Evolutionary conservation across 2,113 vertebrate species (phyloP), one percentile per base, ranked within the genome.

Genomic region (Ochotona princeps): DNA sequence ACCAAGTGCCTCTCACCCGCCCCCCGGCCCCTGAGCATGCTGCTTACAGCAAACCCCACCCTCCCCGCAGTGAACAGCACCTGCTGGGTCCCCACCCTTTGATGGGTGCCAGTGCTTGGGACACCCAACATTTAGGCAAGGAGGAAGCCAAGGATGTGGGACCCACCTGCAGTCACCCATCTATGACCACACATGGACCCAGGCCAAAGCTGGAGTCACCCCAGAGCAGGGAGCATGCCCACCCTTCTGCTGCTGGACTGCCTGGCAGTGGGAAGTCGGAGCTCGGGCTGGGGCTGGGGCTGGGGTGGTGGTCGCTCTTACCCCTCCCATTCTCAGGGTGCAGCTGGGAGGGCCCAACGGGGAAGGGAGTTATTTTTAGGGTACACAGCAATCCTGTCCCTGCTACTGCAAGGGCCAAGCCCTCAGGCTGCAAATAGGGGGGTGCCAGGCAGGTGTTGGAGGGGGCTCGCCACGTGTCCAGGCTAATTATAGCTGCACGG

Each of bases 401-500:
- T 0, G 3, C 17, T 6, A 66, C 72, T 30, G 18, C 9, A 17
- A 86, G 96, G 26, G 66, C 51, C 8, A 2, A n/a, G 63, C 70
- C 17, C 9, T 26, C 18, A 18, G 38, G 49, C 25, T 69, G 85
- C 54, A 70, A 30, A 7, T 25, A 35, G 28, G 54, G 65, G 30
- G 26, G 18, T 4, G 0, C 0, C 7, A 57, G 83, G 89, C 91
- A 86, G 92, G 92, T 96, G 92, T 21, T 35, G n/a, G 75, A 72
- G 72, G 94, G 70, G 81, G 60, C 70, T 85, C 35, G 1, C 94
- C 97, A 97, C 94, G 66, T 94, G 96, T 95, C 86, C 0, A 2
- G 30, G 94, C 85, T 97, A 97, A 97, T 97, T 96, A 97, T 97
- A 97, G 94, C 96, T 44, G 0, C 70, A 88, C 25, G 0, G 66